Percentiles rank a stretch among this genome's conserved stretches.
Conservation (phyloP, 2,113 vertebrate species). For the Atlantisia rogersi region DNA sequence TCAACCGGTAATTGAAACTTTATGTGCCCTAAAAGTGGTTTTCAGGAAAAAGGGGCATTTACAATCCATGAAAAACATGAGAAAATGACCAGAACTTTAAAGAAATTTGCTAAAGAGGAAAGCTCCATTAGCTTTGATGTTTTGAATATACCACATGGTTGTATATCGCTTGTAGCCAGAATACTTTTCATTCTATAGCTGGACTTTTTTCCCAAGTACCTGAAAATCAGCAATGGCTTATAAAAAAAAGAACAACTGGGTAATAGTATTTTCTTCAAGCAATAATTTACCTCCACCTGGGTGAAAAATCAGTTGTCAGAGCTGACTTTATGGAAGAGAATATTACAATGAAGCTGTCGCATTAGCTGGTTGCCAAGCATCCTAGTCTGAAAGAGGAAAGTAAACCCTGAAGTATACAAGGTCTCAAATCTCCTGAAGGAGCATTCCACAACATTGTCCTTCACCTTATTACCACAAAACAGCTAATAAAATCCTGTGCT, state of each 20-base stretch:
- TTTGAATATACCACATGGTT: not conserved
- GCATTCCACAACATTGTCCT: conserved; percentile 61
- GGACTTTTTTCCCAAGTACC: not conserved
- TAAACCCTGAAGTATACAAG: conserved; percentile 10
- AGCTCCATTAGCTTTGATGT: not conserved
- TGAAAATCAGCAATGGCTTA: not conserved
- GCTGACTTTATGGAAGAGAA: conserved; percentile 79
- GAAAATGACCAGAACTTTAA: not conserved
- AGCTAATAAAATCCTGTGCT: conserved; percentile 76
- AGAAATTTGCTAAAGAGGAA: not conserved
- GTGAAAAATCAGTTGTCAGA: conserved; percentile 82
- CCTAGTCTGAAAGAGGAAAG: not conserved
- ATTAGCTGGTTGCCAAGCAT: conserved; percentile 80
- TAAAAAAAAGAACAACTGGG: conserved; percentile 57
- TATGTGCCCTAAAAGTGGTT: not conserved
- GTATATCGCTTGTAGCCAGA: not conserved
- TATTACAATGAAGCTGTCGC: conserved; percentile 79
- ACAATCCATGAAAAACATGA: conserved; percentile 4
- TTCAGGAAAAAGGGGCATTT: not conserved
- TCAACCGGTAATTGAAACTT: not conserved
- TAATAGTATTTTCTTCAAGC: conserved; percentile 74
- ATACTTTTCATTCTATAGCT: not conserved
- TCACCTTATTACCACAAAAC: conserved; percentile 65
- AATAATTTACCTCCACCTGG: conserved; percentile 61
- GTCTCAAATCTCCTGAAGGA: conserved; percentile 47